Evolutionary conservation across 2,113 vertebrate genomes (phyloP).

Genomic region (Xiphorhynchus elegans): DNA sequence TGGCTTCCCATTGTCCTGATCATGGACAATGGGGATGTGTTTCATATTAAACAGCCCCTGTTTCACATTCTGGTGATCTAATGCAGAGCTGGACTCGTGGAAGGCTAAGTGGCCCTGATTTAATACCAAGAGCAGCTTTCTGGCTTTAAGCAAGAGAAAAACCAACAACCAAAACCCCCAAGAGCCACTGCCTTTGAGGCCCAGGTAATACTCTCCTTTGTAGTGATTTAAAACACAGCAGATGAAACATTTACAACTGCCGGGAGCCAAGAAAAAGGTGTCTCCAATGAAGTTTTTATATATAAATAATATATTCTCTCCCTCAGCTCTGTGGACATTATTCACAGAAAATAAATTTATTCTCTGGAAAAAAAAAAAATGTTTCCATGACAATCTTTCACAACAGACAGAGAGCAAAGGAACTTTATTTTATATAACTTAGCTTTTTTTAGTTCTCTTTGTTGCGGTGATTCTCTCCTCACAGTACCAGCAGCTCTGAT

Average conservation of each 20-base stretch:
- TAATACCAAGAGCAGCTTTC: neutral
- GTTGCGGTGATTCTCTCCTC: neutral
- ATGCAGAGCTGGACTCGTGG: neutral
- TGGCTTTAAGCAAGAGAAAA: neutral
- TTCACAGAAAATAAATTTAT: conserved; percentile 58
- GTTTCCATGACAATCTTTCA: conserved; percentile 69
- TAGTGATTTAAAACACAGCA: conserved; percentile 28
- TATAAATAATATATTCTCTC: neutral
- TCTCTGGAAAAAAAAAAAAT: conserved; percentile 31
- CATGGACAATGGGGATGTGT: neutral
- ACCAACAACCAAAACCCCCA: neutral
- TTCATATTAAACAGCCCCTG: neutral
- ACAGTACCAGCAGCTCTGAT: neutral
- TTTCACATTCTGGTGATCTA: neutral
- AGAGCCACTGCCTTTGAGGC: neutral
- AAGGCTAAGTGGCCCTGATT: neutral
- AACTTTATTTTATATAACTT: conserved; percentile 62
- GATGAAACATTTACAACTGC: conserved; percentile 24
- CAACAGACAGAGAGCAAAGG: conserved; percentile 54
- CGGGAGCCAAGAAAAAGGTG: neutral
- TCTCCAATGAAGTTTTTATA: conserved; percentile 1
- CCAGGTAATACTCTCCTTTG: neutral
- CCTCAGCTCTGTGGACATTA: neutral
- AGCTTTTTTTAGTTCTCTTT: conserved; percentile 61
- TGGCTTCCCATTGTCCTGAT: neutral